Conservation (phyloP, 2,113 vertebrate species). For the Ancistrus triradiatus region DNA sequence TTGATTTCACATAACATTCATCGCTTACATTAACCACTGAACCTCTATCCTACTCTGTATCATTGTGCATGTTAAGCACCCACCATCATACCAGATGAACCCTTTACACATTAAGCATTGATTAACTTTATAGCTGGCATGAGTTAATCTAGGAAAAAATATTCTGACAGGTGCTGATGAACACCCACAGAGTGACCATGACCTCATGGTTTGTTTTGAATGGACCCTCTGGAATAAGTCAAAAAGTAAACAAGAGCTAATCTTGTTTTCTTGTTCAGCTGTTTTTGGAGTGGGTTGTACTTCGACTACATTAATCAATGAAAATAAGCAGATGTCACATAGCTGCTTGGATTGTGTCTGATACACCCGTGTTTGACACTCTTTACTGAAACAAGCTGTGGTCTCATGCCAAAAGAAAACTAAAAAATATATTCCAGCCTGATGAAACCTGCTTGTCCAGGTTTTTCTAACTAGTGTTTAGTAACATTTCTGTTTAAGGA, state of each 20-base stretch:
- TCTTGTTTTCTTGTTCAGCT: conserved; percentile 1
- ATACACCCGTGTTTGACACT: conserved; percentile 6
- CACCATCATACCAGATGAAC: neutral
- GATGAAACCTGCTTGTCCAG: conserved; percentile 8
- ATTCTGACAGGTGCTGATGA: conserved; percentile 7
- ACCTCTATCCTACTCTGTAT: neutral
- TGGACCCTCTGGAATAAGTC: conserved; percentile 23
- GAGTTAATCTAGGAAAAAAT: neutral
- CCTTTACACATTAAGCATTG: neutral
- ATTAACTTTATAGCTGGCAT: conserved; percentile 7
- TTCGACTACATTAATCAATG: conserved; percentile 18
- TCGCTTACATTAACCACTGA: neutral
- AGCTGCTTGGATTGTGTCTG: conserved; percentile 17
- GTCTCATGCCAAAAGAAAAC: neutral
- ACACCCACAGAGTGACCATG: conserved; percentile 23
- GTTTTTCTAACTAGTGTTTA: no score
- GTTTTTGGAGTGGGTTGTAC: conserved; percentile 20
- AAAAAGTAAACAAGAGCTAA: conserved; percentile 31
- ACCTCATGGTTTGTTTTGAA: conserved; percentile 31
- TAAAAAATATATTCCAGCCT: neutral
- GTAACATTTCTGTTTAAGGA: conserved; percentile 1
- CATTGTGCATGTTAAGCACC: neutral
- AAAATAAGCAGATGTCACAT: conserved; percentile 26
- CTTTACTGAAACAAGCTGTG: neutral
- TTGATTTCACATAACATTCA: neutral